A percentile compares a stretch with the other conserved stretches of the same genome.
Conservation (phyloP, 2,797 vertebrate species). For the Neostethus bicornis region DNA sequence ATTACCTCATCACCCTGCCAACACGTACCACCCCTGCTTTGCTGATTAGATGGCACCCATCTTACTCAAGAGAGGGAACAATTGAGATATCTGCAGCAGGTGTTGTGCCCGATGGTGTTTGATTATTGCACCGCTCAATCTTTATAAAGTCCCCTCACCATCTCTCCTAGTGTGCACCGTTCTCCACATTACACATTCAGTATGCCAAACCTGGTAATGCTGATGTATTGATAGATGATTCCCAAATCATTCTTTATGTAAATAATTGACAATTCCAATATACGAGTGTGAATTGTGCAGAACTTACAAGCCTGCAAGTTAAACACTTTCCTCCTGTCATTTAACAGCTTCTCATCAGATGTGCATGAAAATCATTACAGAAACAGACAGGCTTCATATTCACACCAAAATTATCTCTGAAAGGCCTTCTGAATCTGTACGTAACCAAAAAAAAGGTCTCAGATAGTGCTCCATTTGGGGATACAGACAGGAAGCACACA, state of each 20-base stretch:
- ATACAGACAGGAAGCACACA: slow-evolving; percentile 68
- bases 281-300: slow-evolving; percentile 15
- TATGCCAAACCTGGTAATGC: slow-evolving; percentile 58
- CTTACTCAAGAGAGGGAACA: slow-evolving; percentile 39
- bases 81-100: slow-evolving; percentile 69
- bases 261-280: slow-evolving; percentile 56
- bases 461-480: slow-evolving; percentile 49
- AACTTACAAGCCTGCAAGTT: slow-evolving; percentile 21
- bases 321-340: slow-evolving; percentile 8
- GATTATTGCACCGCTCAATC: slow-evolving; percentile 72
- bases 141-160: slow-evolving; percentile 57
- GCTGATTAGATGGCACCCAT: slow-evolving; percentile 57
- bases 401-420: slow-evolving; percentile 22
- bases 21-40: slow-evolving; percentile 18
- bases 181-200: slow-evolving; percentile 55
- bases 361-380: slow-evolving; percentile 29
- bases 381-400: slow-evolving; percentile 51
- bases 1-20: slow-evolving; percentile 35
- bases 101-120: slow-evolving; percentile 67
- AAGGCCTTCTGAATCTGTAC: slow-evolving; percentile 3
- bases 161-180: slow-evolving; percentile 42
- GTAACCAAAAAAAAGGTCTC: slow-evolving; percentile 29
- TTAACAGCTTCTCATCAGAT: slow-evolving; percentile 45
- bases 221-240: slow-evolving; percentile 62
- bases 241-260: slow-evolving; percentile 57